phyloP scores from a whole-genome alignment of 2,797 vertebrate genomes.

The Podarcis lilfordi region DNA sequence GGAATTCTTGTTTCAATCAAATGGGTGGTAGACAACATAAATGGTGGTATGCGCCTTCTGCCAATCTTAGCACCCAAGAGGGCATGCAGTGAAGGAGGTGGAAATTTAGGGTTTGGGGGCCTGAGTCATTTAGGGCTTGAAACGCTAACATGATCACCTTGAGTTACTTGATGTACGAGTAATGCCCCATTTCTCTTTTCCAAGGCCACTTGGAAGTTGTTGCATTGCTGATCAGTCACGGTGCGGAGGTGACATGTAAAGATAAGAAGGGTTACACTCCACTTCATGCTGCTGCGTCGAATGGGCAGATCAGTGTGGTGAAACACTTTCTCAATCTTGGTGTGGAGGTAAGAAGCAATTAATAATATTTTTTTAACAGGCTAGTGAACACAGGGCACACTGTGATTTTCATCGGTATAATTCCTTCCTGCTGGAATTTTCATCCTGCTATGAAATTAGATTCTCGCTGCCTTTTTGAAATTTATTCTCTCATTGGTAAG shows the following conservation, averaged over 20 bases:
- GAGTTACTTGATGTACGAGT: neutral
- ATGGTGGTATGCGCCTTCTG: too few relatives aligned
- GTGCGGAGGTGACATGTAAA: slow-evolving; percentile 94
- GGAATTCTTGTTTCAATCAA: neutral
- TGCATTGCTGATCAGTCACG: slow-evolving; percentile 91
- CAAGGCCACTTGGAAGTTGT: slow-evolving; percentile 95
- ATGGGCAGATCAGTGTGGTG: slow-evolving; percentile 91
- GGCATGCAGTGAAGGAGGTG: neutral
- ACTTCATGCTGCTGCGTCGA: slow-evolving; percentile 93
- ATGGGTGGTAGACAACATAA: neutral
- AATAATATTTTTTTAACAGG: slow-evolving; percentile 2
- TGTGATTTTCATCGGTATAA: slow-evolving; percentile 17
- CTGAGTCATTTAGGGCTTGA: too few relatives aligned
- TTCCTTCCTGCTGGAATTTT: neutral
- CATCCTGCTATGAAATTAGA: neutral
- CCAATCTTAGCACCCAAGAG: neutral
- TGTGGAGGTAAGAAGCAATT: slow-evolving; percentile 84
- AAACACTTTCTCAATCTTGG: slow-evolving; percentile 94
- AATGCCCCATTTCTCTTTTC: slow-evolving; percentile 12
- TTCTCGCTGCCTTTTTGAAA: neutral
- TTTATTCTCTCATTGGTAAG: slow-evolving; percentile 16
- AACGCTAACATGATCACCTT: too few relatives aligned
- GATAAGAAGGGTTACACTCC: slow-evolving; percentile 98
- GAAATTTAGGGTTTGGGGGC: neutral
- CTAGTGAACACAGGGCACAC: neutral